phyloP scores from a whole-genome alignment of 2,888 invertebrate genomes.

The Tenodera sinensis region DNA sequence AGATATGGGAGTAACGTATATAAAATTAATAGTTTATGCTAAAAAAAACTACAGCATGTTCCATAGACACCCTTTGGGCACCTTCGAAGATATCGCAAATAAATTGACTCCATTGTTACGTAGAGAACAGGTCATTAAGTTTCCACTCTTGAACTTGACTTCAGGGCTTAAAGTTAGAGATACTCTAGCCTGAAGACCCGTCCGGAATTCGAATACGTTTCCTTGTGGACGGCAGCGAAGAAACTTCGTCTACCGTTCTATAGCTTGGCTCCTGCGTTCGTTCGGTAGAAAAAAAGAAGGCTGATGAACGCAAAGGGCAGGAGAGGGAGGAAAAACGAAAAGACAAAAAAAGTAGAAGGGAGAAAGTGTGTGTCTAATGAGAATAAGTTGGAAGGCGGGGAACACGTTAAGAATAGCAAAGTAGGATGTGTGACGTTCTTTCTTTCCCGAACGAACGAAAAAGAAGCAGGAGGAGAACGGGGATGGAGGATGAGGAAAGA shows the following conservation, averaged over 20 bases:
- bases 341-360: background rate
- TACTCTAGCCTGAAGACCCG: background rate
- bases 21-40: too few relatives aligned
- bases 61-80: too few relatives aligned
- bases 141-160: background rate
- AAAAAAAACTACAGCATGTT: too few relatives aligned
- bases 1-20: too few relatives aligned
- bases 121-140: background rate
- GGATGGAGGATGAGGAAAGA: background rate
- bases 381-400: slow-evolving; percentile 21
- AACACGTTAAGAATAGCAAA: slow-evolving; percentile 24
- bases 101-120: background rate
- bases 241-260: background rate
- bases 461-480: background rate
- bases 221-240: background rate
- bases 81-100: too few relatives aligned
- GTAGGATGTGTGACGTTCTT: background rate
- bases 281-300: background rate
- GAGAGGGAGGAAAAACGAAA: background rate
- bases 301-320: background rate
- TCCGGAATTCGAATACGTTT: background rate
- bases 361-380: slow-evolving; percentile 18
- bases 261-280: background rate
- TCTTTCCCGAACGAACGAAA: background rate
- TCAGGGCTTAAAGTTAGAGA: background rate